phyloP scores from a whole-genome alignment of 2,888 invertebrate genomes.

The Xylota segnis region DNA sequence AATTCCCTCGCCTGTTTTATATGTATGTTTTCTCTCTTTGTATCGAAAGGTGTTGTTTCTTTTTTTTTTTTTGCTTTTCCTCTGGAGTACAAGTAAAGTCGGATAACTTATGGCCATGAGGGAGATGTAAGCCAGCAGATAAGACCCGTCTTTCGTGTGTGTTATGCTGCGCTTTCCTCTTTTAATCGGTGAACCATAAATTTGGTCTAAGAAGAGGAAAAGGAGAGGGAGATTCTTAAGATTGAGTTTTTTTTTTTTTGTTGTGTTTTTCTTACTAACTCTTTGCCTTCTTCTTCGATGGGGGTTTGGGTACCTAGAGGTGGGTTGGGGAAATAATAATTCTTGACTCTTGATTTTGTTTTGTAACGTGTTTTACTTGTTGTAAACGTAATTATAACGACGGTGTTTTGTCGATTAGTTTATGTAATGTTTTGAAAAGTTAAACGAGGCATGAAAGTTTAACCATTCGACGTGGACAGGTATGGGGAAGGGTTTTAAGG shows the following conservation, averaged over 20 bases:
- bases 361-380: slow-evolving; percentile 38
- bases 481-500: neutral
- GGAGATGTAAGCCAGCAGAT: slow-evolving; percentile 55
- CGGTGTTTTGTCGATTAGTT: slow-evolving; percentile 63
- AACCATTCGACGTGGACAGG: neutral
- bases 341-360: slow-evolving; percentile 9
- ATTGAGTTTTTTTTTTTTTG: slow-evolving; percentile 29
- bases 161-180: slow-evolving; percentile 39
- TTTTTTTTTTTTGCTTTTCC: no score
- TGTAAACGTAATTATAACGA: slow-evolving; percentile 50
- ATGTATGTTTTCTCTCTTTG: neutral
- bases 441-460: slow-evolving; percentile 61
- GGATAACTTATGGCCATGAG: slow-evolving; percentile 68
- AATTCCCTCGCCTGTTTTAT: neutral
- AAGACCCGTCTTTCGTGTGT: slow-evolving; percentile 27
- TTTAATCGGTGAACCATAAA: slow-evolving; percentile 65
- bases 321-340: slow-evolving; percentile 26
- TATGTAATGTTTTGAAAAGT: slow-evolving; percentile 74
- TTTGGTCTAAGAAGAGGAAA: slow-evolving; percentile 9
- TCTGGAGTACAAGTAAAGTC: slow-evolving; percentile 1
- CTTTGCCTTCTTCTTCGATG: neutral
- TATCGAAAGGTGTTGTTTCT: slow-evolving; percentile 39
- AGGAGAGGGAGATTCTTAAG: slow-evolving; percentile 30
- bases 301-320: neutral
- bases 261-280: slow-evolving; percentile 21